A percentile compares a stretch with the other conserved stretches of the same genome.
phyloP scores from a whole-genome alignment of 2,113 vertebrate species.

The Ptyas mucosa region DNA sequence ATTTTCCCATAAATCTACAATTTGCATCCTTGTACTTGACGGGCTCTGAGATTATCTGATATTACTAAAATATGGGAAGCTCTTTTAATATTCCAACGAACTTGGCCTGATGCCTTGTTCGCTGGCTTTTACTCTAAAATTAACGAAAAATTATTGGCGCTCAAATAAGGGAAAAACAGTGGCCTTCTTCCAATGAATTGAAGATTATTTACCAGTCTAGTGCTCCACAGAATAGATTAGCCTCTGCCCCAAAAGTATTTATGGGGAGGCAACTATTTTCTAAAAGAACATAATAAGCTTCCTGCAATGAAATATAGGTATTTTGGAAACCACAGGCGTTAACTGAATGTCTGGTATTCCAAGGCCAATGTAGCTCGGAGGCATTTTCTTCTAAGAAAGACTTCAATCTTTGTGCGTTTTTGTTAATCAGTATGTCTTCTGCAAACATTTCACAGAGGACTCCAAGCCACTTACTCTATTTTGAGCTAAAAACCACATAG shows the following conservation, averaged over 20 bases:
- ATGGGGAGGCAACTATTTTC: slow-evolving; percentile 29
- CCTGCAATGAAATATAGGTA: slow-evolving; percentile 49
- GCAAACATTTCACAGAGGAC: background rate
- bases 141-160: slow-evolving; percentile 23
- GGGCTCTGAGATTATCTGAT: background rate
- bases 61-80: background rate
- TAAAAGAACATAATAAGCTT: slow-evolving; percentile 44
- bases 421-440: background rate
- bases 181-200: background rate
- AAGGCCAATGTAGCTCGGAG: background rate
- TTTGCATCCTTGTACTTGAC: background rate
- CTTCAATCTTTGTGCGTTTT: background rate
- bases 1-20: background rate
- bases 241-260: slow-evolving; percentile 32
- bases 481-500: background rate
- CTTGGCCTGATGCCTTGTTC: background rate
- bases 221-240: background rate
- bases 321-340: slow-evolving; percentile 44
- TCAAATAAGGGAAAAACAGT: background rate
- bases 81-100: background rate
- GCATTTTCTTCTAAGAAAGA: slow-evolving; percentile 1
- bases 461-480: background rate
- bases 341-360: slow-evolving; percentile 38
- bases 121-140: background rate
- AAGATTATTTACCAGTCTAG: background rate